Conservation (phyloP, 2,888 invertebrate species). For the Papilio elwesi region DNA sequence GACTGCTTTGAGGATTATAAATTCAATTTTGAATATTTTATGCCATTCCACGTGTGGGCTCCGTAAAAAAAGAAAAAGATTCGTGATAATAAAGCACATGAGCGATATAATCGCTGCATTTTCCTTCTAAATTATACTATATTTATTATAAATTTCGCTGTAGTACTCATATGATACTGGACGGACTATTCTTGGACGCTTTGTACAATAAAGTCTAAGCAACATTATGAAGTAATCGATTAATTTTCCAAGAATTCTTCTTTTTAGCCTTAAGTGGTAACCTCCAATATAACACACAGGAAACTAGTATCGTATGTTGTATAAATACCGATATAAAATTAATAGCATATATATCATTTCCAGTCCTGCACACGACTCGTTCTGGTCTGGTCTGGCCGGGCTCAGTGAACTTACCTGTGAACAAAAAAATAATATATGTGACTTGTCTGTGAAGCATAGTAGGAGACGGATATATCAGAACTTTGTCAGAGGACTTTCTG, state of each 20-base stretch:
- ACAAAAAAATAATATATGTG: constrained; percentile 44
- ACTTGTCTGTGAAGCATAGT: constrained; percentile 40
- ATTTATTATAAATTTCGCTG: neutral
- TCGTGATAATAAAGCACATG: neutral
- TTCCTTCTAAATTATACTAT: neutral
- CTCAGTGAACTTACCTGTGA: constrained; percentile 51
- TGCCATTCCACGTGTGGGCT: constrained; percentile 16
- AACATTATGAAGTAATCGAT: neutral
- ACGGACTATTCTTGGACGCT: neutral
- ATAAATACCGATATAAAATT: constrained; percentile 45
- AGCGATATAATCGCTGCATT: neutral
- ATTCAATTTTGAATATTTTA: constrained; percentile 41
- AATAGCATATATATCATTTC: constrained; percentile 48
- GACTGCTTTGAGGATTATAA: constrained; percentile 32
- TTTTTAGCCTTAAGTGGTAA: too few relatives aligned
- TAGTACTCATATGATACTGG: neutral
- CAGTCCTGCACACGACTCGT: constrained; percentile 44
- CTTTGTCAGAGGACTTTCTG: neutral
- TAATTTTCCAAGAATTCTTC: too few relatives aligned
- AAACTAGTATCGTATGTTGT: neutral
- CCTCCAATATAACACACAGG: too few relatives aligned
- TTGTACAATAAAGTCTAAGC: neutral
- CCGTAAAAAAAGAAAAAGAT: constrained; percentile 13
- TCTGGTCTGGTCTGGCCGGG: constrained; percentile 40
- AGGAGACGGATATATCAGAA: constrained; percentile 21